phyloP scores from a whole-genome alignment of 2,113 vertebrate species.

The Cephalopterus ornatus region DNA sequence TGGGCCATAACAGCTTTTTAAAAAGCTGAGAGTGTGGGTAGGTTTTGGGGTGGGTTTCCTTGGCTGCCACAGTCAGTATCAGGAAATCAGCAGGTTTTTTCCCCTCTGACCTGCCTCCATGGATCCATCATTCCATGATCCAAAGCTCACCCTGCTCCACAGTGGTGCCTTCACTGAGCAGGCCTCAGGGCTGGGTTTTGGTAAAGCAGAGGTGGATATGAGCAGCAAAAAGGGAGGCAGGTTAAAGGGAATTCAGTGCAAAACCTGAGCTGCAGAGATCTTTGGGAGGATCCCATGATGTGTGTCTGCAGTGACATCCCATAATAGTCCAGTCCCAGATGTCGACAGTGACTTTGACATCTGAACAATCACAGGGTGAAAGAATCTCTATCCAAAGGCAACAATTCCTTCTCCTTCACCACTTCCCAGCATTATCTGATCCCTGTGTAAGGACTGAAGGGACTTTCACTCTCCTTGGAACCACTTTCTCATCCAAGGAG shows the following conservation, averaged over 20 bases:
- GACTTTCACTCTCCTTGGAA: neutral
- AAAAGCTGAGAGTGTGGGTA: neutral
- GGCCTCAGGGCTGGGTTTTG: fast-evolving
- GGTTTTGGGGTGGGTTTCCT: neutral
- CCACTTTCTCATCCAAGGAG: neutral
- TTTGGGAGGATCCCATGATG: neutral
- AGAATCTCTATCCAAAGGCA: neutral
- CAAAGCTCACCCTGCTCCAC: fast-evolving
- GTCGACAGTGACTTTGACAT: neutral
- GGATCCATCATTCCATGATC: fast-evolving
- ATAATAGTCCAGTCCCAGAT: neutral
- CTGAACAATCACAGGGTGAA: neutral
- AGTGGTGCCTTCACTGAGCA: too few species aligned
- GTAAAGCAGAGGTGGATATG: neutral
- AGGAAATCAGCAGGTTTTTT: neutral
- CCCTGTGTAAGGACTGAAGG: fast-evolving
- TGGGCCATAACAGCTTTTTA: neutral
- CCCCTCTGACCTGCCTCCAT: neutral
- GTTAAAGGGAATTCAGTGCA: neutral
- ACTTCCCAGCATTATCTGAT: neutral
- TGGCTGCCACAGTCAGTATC: neutral
- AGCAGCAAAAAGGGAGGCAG: neutral
- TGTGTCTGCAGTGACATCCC: neutral
- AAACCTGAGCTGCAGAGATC: neutral
- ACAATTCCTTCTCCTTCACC: neutral